These are phyloP conservation scores for Euwallacea similis DNA, from an alignment of 1,140 invertebrate species.

Conservation along the genomic window DNA sequence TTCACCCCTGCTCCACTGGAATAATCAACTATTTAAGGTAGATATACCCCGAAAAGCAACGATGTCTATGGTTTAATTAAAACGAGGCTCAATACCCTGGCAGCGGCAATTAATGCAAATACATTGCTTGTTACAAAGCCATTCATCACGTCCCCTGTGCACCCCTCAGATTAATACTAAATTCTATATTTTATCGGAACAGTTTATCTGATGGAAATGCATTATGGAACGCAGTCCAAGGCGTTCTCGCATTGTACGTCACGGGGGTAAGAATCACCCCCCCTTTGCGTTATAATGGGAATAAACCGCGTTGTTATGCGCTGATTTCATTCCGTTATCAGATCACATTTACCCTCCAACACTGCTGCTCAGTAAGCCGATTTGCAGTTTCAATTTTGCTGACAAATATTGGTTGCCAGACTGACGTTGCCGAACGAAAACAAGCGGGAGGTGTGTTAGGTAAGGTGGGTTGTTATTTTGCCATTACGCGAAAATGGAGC, in stretches of 20 bases:
- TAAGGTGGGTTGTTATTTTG: no score
- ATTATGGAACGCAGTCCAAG: constrained; percentile 46
- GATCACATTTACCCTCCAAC: constrained; percentile 47
- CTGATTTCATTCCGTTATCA: constrained; percentile 53
- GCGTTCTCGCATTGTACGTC: constrained; percentile 36
- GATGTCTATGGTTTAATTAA: constrained; percentile 27
- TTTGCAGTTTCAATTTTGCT: constrained; percentile 48
- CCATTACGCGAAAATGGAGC: no score
- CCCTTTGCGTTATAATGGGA: constrained; percentile 51
- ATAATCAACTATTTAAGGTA: neutral
- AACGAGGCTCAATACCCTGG: constrained; percentile 28
- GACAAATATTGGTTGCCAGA: constrained; percentile 37
- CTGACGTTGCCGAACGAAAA: no score
- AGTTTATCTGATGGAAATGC: constrained; percentile 52
- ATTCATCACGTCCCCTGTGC: constrained; percentile 46
- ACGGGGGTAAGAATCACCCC: constrained; percentile 39
- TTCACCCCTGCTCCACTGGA: neutral
- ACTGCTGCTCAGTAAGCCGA: constrained; percentile 42
- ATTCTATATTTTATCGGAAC: constrained; percentile 53
- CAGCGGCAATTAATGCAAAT: constrained; percentile 38
- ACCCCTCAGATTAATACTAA: constrained; percentile 49
- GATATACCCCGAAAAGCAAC: no score
- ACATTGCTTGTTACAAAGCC: constrained; percentile 47
- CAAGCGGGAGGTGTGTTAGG: no score
- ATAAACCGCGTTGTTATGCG: constrained; percentile 55